Evolutionary conservation across 1,140 invertebrate species (phyloP), one percentile per base, ranked within the genome.

Genomic region (Lasioglossum albipes): DNA sequence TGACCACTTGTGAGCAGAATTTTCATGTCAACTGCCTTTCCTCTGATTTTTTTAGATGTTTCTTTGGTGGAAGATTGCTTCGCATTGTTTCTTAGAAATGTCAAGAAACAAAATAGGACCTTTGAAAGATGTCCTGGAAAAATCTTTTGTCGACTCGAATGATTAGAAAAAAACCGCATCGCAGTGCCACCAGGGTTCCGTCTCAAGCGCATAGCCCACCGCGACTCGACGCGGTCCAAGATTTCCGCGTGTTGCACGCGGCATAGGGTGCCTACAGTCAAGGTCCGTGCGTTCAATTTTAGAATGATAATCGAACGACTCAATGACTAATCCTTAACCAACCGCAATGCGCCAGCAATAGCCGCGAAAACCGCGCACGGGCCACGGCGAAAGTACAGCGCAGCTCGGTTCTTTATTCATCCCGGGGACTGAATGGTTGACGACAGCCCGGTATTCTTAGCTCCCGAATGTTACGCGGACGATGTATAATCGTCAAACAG

Each of bases 401-500:
- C n/a, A 68, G 22, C 20, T 20, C 64, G 18, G 22, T 59, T 64
- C 45, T 78, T 52, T 69, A 71, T 62, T 64, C 36, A 49, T 49
- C 54, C 9, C 12, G 45, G 20, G 68, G 31, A 36, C 45, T 59
- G 57, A 78, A 71, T 71, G 45, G 57, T 71, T 52, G 75, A 78
- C 42, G 75, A 78, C 45, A 42, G 42, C 4, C 62, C 9, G 16
- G 52, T 79, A 79, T 79, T 79, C 77, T 79, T 66, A 42, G 77
- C 73, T 2, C 10, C 45, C 45, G 70, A 78, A 42, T 66, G 36
- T 73, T 71, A 62, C 49, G 70, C 57, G 61, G 62, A 57, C 49
- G 70, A 79, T 66, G 49, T 66, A 66, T 57, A 59, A 66, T 79
- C 77, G 62, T 79, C 49, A 66, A 79, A 79, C 61, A 73, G 69